These are phyloP conservation scores for Cataglyphis altisquamis DNA, from an alignment of 2,888 invertebrate species.

Conservation along the genomic window DNA sequence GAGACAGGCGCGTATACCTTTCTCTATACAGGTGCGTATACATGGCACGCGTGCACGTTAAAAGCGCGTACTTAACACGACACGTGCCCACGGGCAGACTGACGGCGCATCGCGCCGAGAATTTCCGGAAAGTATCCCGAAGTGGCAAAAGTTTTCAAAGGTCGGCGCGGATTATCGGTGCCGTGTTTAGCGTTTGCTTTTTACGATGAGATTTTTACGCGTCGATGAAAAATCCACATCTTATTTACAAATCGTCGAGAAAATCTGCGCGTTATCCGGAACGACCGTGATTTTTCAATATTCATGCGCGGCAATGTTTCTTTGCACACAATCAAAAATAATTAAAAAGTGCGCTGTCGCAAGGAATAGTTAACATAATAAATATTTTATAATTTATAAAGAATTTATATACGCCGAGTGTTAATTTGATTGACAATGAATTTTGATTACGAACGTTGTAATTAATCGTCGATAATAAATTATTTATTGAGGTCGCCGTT, in stretches of 20 bases:
- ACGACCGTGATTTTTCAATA: not conserved
- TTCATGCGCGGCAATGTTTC: not conserved
- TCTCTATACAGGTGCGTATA: slow-evolving; percentile 27
- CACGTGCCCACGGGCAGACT: slow-evolving; percentile 31
- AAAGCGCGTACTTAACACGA: slow-evolving; percentile 25
- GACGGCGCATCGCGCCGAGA: slow-evolving; percentile 18
- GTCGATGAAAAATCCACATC: not conserved
- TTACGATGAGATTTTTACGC: not conserved
- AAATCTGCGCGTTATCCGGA: slow-evolving; percentile 10
- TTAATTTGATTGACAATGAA: not conserved
- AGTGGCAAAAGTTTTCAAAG: slow-evolving; percentile 5
- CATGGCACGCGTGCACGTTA: not conserved
- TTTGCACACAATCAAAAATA: not conserved
- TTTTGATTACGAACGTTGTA: not conserved
- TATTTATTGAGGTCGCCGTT: not conserved
- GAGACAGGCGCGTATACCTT: slow-evolving; percentile 3
- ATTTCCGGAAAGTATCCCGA: slow-evolving; percentile 1
- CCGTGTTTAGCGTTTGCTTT: not conserved
- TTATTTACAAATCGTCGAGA: not conserved
- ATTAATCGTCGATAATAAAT: slow-evolving; percentile 3
- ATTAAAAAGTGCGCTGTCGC: not conserved
- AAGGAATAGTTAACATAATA: not conserved
- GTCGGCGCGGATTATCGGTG: not conserved
- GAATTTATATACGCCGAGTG: not conserved
- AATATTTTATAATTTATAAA: not conserved